Base-by-base conservation (phyloP, 1,140 invertebrate species). In the Drosophila ohnishii region DNA sequence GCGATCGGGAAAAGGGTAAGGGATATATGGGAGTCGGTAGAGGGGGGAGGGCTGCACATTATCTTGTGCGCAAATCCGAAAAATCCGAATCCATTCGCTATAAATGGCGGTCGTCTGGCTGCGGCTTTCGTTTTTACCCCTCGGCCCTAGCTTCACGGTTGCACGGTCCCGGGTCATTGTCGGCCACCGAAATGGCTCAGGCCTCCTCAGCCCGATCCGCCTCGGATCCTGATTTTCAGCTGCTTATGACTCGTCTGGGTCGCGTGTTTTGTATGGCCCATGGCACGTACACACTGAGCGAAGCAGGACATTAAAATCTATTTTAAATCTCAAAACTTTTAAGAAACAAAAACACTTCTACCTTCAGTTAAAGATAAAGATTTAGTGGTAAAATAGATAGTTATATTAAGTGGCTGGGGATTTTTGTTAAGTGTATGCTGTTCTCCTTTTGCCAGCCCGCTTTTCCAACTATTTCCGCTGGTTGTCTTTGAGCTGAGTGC, bases 61-160 rank as follows among this genome's bases (percentile, higher is more conserved):
- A 87, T 87, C 84, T 87, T 88, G 75, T 82, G 84, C 76, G 83
- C 79, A 86, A 86, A 86, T 86, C 83, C 82, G 75, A 84, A 85
- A 83, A 86, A 85, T 86, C 82, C 83, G 87, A 88, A 88, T 84
- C 84, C 84, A 88, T 88, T 88, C 84, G 79, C 84, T 88, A 83
- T 88, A 83, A 88, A 88, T 84, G 80, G 78, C 82, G 77, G 69
- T 48, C 80, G 84, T 84, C 80, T 88, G 82, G 65, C 82, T 86
- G 84, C 73, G 84, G 84, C 78, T 82, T 78, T 81, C 72, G 50
- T 61, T 64, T 48, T 74, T 59, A 62, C 51, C 58, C 75, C 40
- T 63, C 13, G 16, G 7, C 16, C 32, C 32, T 28, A 2, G 47
- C 34, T 35, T 40, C 35, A 25, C 30, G 45, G 19, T 45, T 40